Evolutionary conservation across 2,888 invertebrate species (phyloP).

Genomic region (Parnassius mnemosyne): DNA sequence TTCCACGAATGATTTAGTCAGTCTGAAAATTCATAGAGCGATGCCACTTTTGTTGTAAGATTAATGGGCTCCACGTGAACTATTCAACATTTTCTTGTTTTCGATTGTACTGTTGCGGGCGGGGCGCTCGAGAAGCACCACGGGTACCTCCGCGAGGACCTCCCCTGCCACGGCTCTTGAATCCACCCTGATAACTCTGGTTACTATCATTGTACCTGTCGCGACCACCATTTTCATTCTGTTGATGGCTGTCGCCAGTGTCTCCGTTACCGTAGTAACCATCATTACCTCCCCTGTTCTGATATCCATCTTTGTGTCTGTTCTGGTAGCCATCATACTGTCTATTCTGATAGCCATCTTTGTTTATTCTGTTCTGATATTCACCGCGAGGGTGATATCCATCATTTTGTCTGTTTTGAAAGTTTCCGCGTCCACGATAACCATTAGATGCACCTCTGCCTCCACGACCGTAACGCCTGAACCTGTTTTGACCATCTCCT

Average conservation of each 20-base stretch:
- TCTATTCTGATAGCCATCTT: conserved; percentile 60
- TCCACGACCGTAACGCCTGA: conserved; percentile 58
- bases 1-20: conserved; percentile 82
- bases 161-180: conserved; percentile 77
- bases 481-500: conserved; percentile 66
- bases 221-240: conserved; percentile 71
- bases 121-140: conserved; percentile 50
- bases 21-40: conserved; percentile 45
- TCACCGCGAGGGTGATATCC: conserved; percentile 58
- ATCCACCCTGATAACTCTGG: conserved; percentile 79
- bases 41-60: conserved; percentile 38
- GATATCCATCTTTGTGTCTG: conserved; percentile 58
- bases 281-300: conserved; percentile 53
- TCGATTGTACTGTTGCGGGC: conserved; percentile 57
- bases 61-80: conserved; percentile 35
- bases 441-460: conserved; percentile 68
- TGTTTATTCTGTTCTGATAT: conserved; percentile 56
- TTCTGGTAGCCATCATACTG: conserved; percentile 63
- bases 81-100: conserved; percentile 66
- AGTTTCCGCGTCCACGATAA: conserved; percentile 64
- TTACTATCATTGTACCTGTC: conserved; percentile 70
- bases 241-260: conserved; percentile 61
- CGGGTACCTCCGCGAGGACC: conserved; percentile 48
- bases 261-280: conserved; percentile 68
- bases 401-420: conserved; percentile 55